Evolutionary conservation across 2,888 invertebrate species (phyloP), one percentile per base, ranked within the genome.

Genomic region (Cordilura impudica): DNA sequence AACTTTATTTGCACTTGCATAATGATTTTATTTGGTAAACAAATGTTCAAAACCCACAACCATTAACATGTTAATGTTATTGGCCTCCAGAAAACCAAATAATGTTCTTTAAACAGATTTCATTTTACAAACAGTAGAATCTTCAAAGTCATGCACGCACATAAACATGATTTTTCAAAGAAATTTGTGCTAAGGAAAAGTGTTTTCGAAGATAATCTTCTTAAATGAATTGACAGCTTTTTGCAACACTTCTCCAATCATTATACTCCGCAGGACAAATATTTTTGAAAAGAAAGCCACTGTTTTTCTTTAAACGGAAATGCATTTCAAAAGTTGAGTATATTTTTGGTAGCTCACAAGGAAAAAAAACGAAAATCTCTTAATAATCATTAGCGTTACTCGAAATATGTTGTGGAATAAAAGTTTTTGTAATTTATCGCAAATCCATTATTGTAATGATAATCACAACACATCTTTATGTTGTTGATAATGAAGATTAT

Each of bases 31-130:
- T 26, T 23, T n/a, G n/a, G 1, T n/a, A 8, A 18, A 10, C 18
- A 47, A 47, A 47, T 26, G 3, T 39, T n/a, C 26, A 67, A 56
- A 56, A 49, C 66, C 56, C 58, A 73, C 61, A 49, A 72, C 67
- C 78, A 81, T 80, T 81, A 80, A 73, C 72, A 70, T 81, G 78
- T 78, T 78, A 78, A 77, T 70, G 51, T 74, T 56, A 19, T 63
- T 53, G 14, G 31, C 10, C 66, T 56, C 14, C 14, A 54, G 49
- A 54, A 29, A 47, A 21, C 19, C 60, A 45, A 35, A 47, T n/a
- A 54, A 66, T 49, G 43, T 74, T 54, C 43, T 47, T 5, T 26
- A 56, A 54, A 69, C 45, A 18, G 16, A 16, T 16, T 16, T 14
- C 16, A 19, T 14, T 19, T 19, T 18, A 12, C 35, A 26, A 72